Evolutionary conservation across 2,113 vertebrate species (phyloP).

Genomic region (Fukomys damarensis): DNA sequence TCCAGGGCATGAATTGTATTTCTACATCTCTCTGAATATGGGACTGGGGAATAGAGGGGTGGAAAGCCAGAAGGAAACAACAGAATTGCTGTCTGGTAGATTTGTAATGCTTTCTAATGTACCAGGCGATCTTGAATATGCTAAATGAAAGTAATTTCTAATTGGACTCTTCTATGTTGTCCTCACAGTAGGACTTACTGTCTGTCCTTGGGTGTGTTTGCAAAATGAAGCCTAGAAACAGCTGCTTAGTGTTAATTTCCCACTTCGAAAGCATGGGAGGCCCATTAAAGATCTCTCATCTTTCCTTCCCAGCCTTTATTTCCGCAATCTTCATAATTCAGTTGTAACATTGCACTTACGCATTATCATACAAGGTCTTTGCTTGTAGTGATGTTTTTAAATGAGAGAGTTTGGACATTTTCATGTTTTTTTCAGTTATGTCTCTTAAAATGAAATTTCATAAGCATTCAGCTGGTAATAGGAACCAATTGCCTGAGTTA

Average conservation of each 20-base stretch:
- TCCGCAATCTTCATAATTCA: constrained; percentile 61
- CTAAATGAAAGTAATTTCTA: constrained; percentile 57
- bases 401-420: constrained; percentile 66
- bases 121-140: constrained; percentile 20
- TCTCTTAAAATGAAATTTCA: constrained; percentile 77
- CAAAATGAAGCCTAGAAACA: constrained; percentile 11
- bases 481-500: constrained; percentile 70
- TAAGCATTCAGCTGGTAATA: constrained; percentile 70
- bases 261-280: neutral
- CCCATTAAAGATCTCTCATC: constrained; percentile 55
- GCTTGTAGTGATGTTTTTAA: constrained; percentile 72
- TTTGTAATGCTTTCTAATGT: constrained; percentile 36
- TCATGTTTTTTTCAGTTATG: constrained; percentile 70
- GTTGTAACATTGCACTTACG: constrained; percentile 52
- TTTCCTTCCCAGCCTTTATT: constrained; percentile 59
- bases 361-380: constrained; percentile 65
- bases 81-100: constrained; percentile 21
- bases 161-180: constrained; percentile 35
- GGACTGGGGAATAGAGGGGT: neutral
- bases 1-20: neutral
- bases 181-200: neutral
- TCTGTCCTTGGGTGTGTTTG: neutral
- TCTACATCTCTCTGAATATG: neutral
- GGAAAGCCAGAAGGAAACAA: constrained; percentile 29
- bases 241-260: constrained; percentile 18